Conservation (phyloP, 2,113 vertebrate genomes). For the Elephantulus edwardii region DNA sequence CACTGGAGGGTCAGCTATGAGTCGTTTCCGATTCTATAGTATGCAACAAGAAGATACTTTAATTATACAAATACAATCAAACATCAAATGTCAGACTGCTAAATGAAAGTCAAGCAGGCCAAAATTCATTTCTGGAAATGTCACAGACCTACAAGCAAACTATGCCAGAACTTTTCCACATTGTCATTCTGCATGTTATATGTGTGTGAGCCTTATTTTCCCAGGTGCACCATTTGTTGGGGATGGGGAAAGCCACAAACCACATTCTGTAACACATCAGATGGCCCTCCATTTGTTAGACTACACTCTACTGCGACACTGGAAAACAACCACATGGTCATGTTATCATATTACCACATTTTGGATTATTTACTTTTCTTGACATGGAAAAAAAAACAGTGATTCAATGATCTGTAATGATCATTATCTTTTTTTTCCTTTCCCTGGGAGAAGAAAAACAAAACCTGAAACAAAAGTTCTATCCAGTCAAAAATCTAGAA, state of each 20-base stretch:
- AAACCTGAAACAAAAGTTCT: no score
- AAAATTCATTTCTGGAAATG: background rate
- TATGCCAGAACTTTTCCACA: background rate
- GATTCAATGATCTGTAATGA: background rate
- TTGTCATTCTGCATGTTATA: background rate
- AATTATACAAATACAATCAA: background rate
- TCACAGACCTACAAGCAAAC: background rate
- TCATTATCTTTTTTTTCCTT: background rate
- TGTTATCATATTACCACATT: background rate
- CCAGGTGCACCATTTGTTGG: no score
- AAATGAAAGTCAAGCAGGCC: background rate
- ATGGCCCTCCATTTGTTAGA: background rate
- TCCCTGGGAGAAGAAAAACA: background rate
- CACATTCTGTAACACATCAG: background rate
- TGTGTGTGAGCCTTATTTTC: background rate
- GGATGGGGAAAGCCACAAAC: background rate
- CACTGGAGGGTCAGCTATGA: no score
- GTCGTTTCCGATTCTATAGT: no score
- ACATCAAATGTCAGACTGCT: background rate
- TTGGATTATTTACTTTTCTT: constrained; percentile 17
- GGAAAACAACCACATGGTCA: background rate
- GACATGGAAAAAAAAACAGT: background rate
- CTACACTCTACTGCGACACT: background rate
- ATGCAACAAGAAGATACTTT: no score
- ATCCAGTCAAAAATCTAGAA: constrained; percentile 6